Conservation (phyloP, 2,797 vertebrate species). For the Bucorvus abyssinicus region DNA sequence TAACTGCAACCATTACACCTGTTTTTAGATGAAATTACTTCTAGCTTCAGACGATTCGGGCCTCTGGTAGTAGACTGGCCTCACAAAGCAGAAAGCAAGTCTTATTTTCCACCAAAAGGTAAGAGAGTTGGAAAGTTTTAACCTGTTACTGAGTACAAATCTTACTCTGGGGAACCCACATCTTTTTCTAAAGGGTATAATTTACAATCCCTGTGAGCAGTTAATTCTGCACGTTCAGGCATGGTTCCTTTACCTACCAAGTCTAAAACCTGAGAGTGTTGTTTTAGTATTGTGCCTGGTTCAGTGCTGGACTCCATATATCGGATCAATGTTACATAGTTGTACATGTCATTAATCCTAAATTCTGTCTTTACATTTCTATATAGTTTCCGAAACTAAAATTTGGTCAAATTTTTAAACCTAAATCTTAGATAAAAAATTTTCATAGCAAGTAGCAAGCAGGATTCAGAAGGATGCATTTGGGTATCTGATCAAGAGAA, state of each 20-base stretch:
- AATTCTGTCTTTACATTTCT: neutral
- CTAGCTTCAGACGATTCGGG: constrained; percentile 96
- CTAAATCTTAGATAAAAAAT: neutral
- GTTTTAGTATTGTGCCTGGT: neutral
- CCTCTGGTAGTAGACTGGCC: constrained; percentile 99
- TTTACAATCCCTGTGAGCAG: neutral
- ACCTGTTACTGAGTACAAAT: neutral
- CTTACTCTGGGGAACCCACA: neutral
- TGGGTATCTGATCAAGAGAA: neutral
- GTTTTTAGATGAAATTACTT: constrained; percentile 93
- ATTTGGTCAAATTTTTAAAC: neutral
- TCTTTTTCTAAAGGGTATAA: neutral
- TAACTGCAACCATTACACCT: constrained; percentile 23
- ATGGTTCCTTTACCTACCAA: neutral
- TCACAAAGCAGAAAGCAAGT: constrained; percentile 99
- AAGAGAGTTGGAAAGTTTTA: constrained; percentile 30
- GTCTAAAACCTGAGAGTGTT: neutral
- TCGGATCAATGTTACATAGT: neutral
- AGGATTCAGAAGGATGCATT: neutral
- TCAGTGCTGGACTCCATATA: neutral
- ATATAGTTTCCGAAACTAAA: neutral
- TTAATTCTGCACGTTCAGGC: neutral
- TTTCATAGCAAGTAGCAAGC: neutral
- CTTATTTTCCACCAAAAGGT: constrained; percentile 99
- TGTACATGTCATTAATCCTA: neutral